Evolutionary conservation across 2,797 vertebrate species (phyloP).

Genomic region (Ptychadena robeensis): DNA sequence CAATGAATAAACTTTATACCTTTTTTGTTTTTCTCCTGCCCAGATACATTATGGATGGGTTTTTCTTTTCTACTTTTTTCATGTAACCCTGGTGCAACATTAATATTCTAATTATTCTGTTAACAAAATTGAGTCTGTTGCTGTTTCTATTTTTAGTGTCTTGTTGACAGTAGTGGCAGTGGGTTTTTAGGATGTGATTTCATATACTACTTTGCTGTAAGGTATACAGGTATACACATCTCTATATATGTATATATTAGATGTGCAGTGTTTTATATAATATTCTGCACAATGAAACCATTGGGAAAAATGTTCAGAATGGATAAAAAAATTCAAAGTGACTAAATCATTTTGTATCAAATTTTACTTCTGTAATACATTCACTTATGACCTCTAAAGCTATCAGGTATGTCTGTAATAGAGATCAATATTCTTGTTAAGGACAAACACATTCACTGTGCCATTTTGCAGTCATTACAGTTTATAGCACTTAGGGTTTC

Average conservation of each 20-base stretch:
- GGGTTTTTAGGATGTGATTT: not conserved
- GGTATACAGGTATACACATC: not conserved
- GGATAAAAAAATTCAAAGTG: no score
- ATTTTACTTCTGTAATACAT: not conserved
- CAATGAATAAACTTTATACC: not conserved
- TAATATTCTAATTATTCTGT: not conserved
- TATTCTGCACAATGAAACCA: not conserved
- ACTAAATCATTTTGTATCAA: not conserved
- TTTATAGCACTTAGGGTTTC: conserved; percentile 1
- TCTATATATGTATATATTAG: no score
- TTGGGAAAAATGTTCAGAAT: not conserved
- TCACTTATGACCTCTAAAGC: not conserved
- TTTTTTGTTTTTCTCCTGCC: not conserved
- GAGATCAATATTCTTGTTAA: not conserved
- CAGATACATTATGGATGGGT: not conserved
- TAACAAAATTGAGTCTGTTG: not conserved
- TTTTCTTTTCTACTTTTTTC: no score
- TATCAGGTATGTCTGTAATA: not conserved
- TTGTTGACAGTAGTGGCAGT: not conserved
- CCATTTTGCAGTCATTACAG: not conserved
- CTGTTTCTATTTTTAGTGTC: not conserved
- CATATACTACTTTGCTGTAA: not conserved
- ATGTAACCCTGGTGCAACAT: not conserved
- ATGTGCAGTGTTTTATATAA: not conserved
- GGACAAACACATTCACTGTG: not conserved